Percentiles rank a stretch among this genome's conserved stretches.
These are phyloP conservation scores for Eilema sororculum DNA, from an alignment of 2,888 invertebrate genomes.

Conservation along the genomic window DNA sequence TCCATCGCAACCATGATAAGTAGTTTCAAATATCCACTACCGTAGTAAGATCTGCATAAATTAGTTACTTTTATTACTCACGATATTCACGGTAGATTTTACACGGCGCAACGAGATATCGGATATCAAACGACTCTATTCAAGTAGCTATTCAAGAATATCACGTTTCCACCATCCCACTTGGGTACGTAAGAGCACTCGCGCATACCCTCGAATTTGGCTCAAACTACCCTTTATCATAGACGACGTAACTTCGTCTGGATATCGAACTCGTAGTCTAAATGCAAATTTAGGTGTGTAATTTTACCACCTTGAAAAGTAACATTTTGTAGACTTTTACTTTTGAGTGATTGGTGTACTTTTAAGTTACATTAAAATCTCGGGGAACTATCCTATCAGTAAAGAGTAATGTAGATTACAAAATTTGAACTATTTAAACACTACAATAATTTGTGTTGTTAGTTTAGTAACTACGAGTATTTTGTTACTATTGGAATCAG, in stretches of 20 bases:
- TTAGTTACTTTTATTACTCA: constrained; percentile 57
- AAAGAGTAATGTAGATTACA: neutral
- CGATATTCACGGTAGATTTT: constrained; percentile 54
- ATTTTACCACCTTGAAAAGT: neutral
- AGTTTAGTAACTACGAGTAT: neutral
- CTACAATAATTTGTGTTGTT: neutral
- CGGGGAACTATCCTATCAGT: neutral
- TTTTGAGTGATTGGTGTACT: neutral
- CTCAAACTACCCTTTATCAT: constrained; percentile 72
- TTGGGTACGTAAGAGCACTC: constrained; percentile 70
- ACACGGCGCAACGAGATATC: constrained; percentile 57
- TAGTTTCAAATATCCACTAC: constrained; percentile 29
- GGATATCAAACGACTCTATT: constrained; percentile 69
- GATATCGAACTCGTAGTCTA: constrained; percentile 64
- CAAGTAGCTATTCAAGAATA: constrained; percentile 71
- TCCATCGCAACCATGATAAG: no score
- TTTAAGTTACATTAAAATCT: neutral
- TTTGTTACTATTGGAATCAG: no score
- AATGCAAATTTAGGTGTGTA: constrained; percentile 51
- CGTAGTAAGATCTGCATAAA: constrained; percentile 52
- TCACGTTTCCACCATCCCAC: constrained; percentile 75
- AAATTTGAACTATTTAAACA: neutral
- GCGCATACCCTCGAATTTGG: constrained; percentile 70
- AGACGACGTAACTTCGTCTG: constrained; percentile 51
- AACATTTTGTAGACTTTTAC: neutral